Conservation (phyloP, 2,113 vertebrate genomes). For the Bostrychus sinensis region DNA sequence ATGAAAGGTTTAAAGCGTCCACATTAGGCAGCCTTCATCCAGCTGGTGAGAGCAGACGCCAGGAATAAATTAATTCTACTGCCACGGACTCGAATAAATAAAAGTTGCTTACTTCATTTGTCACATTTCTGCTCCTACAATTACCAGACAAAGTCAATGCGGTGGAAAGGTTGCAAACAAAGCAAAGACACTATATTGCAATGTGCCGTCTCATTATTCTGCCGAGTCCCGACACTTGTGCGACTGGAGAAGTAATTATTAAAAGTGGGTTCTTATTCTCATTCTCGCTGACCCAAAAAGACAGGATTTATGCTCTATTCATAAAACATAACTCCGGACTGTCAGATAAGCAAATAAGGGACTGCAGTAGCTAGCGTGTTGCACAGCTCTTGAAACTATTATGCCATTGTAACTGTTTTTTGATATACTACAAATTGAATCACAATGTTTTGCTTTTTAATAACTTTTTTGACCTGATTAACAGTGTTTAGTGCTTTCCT, state of each 20-base stretch:
- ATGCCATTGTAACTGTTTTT: constrained; percentile 1
- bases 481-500: too few species aligned
- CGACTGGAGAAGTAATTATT: constrained; percentile 38
- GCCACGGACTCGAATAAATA: constrained; percentile 9
- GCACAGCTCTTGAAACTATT: neutral
- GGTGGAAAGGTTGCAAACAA: constrained; percentile 53
- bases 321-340: constrained; percentile 17
- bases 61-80: constrained; percentile 24
- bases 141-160: constrained; percentile 50
- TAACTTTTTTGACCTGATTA: too few species aligned
- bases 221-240: constrained; percentile 12
- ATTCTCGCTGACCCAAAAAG: constrained; percentile 16
- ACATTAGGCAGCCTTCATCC: constrained; percentile 11
- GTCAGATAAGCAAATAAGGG: constrained; percentile 20
- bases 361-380: too few species aligned
- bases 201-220: constrained; percentile 40
- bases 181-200: constrained; percentile 38
- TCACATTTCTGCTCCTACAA: constrained; percentile 39
- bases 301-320: constrained; percentile 11
- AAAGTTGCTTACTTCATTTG: constrained; percentile 44
- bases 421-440: too few species aligned
- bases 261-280: constrained; percentile 31
- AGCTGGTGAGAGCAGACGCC: constrained; percentile 19
- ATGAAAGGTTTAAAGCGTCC: neutral
- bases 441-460: too few species aligned